Conservation (phyloP, 1,140 invertebrate genomes). For the Drosophila chauvacae region DNA sequence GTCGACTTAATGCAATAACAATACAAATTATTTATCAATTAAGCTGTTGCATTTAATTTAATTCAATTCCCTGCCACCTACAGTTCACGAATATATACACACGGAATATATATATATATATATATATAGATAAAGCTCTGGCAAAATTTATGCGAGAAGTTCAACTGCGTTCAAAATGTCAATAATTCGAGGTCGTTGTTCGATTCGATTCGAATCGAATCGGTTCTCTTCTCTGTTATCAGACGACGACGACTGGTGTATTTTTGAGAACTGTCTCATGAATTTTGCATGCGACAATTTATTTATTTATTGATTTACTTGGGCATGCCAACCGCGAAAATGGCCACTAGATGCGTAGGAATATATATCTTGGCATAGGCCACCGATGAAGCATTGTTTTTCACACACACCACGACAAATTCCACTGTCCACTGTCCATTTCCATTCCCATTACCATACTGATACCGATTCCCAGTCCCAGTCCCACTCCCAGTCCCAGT, state of each 20-base stretch:
- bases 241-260: slow-evolving; percentile 11
- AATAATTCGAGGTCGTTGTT: slow-evolving; percentile 69
- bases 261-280: slow-evolving; percentile 63
- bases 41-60: slow-evolving; percentile 67
- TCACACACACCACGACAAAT: neutral
- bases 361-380: neutral
- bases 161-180: slow-evolving; percentile 80
- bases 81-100: neutral
- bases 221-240: slow-evolving; percentile 31
- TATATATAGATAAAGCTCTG: slow-evolving; percentile 2
- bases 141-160: slow-evolving; percentile 74
- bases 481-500: neutral
- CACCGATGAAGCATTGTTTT: slow-evolving; percentile 12
- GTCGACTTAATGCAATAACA: slow-evolving; percentile 62
- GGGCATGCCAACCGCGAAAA: slow-evolving; percentile 35
- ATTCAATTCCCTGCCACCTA: slow-evolving; percentile 44
- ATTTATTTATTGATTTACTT: slow-evolving; percentile 82
- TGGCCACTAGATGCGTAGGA: slow-evolving; percentile 7
- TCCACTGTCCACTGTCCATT: neutral
- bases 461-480: neutral
- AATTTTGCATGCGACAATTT: slow-evolving; percentile 79
- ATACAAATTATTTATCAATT: slow-evolving; percentile 79
- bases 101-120: too few relatives aligned
- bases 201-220: neutral
- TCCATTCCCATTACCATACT: slow-evolving; percentile 1